phyloP scores from a whole-genome alignment of 2,888 invertebrate species.

The Zaprionus bogoriensis region DNA sequence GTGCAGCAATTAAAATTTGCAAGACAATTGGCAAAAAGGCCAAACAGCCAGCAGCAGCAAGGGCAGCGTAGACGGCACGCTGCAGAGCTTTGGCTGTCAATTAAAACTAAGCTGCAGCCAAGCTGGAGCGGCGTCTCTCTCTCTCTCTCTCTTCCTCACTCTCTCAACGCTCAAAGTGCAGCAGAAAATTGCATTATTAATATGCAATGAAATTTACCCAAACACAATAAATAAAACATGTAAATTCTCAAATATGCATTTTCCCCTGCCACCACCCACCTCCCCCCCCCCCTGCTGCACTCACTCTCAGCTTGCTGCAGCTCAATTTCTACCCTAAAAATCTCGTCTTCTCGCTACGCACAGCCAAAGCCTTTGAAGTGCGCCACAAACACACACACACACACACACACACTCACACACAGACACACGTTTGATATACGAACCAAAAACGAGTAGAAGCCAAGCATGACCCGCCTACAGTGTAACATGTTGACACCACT shows the following conservation, averaged over 20 bases:
- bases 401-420: slow-evolving; percentile 23
- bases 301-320: neutral
- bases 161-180: slow-evolving; percentile 58
- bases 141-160: slow-evolving; percentile 19
- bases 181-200: slow-evolving; percentile 73
- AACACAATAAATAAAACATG: slow-evolving; percentile 74
- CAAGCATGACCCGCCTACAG: too few relatives aligned
- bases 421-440: slow-evolving; percentile 17
- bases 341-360: slow-evolving; percentile 9
- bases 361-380: slow-evolving; percentile 55
- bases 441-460: slow-evolving; percentile 12
- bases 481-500: slow-evolving; percentile 21
- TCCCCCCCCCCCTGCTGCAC: neutral
- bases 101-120: slow-evolving; percentile 29
- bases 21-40: slow-evolving; percentile 65
- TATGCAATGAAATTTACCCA: slow-evolving; percentile 74
- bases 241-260: slow-evolving; percentile 56
- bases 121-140: too few relatives aligned
- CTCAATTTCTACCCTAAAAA: slow-evolving; percentile 22
- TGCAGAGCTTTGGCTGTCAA: slow-evolving; percentile 53
- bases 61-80: neutral
- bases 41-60: neutral
- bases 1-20: slow-evolving; percentile 68
- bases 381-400: slow-evolving; percentile 33
- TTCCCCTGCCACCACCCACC: neutral